Evolutionary conservation across 1,140 invertebrate species (phyloP).

Genomic region (Drosophila kohkoa): DNA sequence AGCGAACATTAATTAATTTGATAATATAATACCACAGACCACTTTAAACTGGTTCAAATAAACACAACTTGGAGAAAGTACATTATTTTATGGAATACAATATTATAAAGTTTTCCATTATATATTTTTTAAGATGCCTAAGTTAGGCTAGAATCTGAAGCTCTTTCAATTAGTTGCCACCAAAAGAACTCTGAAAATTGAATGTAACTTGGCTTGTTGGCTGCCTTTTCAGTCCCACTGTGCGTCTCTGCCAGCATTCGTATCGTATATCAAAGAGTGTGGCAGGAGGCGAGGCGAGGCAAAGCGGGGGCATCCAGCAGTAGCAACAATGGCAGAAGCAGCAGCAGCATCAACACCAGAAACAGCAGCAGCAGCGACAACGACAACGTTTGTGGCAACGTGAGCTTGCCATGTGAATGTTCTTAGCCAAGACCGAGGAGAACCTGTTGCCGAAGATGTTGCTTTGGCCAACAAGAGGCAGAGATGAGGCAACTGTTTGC

Average conservation of each 20-base stretch:
- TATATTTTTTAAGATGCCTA: too few relatives aligned
- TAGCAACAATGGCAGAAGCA: neutral
- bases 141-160: too few relatives aligned
- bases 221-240: conserved; percentile 4
- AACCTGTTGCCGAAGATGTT: conserved; percentile 44
- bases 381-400: conserved; percentile 28
- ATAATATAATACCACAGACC: too few relatives aligned
- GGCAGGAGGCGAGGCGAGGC: neutral
- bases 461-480: conserved; percentile 1
- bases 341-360: neutral
- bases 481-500: neutral
- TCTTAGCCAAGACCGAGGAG: conserved; percentile 1
- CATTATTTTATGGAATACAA: too few relatives aligned
- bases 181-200: too few relatives aligned
- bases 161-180: too few relatives aligned
- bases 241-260: conserved; percentile 7
- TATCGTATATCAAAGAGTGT: conserved; percentile 43
- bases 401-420: conserved; percentile 34
- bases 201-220: neutral
- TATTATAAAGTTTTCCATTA: too few relatives aligned
- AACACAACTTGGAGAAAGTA: too few relatives aligned
- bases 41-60: too few relatives aligned
- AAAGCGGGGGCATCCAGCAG: neutral
- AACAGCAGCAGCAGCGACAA: neutral
- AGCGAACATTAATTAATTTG: too few relatives aligned